phyloP scores from a whole-genome alignment of 2,113 vertebrate genomes.

The Tenebrosternarchus preto region DNA sequence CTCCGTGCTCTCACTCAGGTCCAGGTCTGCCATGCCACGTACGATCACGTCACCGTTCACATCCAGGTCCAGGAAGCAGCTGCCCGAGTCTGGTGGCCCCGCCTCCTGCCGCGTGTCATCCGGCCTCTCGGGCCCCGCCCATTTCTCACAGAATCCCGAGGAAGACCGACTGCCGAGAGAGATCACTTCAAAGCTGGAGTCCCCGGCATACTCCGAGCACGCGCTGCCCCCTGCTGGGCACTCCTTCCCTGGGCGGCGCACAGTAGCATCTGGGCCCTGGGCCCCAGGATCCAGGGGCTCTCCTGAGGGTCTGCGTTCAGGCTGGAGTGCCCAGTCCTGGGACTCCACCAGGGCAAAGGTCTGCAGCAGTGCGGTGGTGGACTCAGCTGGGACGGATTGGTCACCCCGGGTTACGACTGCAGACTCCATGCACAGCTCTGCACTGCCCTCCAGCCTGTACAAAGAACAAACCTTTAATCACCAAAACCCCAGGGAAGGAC shows the following conservation, averaged over 20 bases:
- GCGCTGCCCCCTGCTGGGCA: slow-evolving; percentile 22
- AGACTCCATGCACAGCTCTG: slow-evolving; percentile 58
- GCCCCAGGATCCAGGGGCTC: not conserved
- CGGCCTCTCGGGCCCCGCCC: slow-evolving; percentile 59
- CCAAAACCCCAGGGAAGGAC: no score
- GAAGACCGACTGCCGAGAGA: slow-evolving; percentile 74
- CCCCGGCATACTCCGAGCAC: slow-evolving; percentile 41
- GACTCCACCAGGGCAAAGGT: slow-evolving; percentile 70
- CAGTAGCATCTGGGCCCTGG: not conserved
- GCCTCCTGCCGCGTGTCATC: slow-evolving; percentile 46
- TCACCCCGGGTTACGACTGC: slow-evolving; percentile 41
- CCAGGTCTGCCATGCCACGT: slow-evolving; percentile 68
- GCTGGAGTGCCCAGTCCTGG: slow-evolving; percentile 33
- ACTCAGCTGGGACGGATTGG: slow-evolving; percentile 51
- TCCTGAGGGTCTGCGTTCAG: not conserved
- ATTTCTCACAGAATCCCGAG: slow-evolving; percentile 75
- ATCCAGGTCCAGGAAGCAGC: slow-evolving; percentile 72
- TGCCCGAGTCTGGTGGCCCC: slow-evolving; percentile 60
- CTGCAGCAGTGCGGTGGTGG: slow-evolving; percentile 69
- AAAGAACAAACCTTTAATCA: not conserved
- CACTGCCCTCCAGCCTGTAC: slow-evolving; percentile 58
- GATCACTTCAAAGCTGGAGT: slow-evolving; percentile 71
- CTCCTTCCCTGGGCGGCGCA: not conserved
- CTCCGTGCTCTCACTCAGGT: slow-evolving; percentile 62
- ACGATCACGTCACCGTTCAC: slow-evolving; percentile 69